phyloP scores from a whole-genome alignment of 2,113 vertebrate species.

The Oryzias melastigma region DNA sequence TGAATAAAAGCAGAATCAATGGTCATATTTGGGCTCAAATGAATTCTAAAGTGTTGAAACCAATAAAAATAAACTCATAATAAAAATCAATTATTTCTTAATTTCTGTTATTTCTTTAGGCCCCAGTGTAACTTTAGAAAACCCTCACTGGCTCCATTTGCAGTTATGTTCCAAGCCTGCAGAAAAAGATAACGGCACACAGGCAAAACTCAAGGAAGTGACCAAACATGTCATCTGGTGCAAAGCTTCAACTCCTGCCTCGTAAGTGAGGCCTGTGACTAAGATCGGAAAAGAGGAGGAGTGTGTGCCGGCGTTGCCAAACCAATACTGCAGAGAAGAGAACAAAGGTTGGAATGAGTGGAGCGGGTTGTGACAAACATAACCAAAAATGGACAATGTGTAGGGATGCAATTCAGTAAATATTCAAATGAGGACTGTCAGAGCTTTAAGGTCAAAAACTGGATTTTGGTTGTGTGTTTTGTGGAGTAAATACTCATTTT shows the following conservation, averaged over 20 bases:
- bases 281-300: conserved; percentile 74
- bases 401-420: conserved; percentile 39
- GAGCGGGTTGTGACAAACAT: conserved; percentile 31
- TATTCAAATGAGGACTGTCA: conserved; percentile 27
- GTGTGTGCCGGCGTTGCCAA: conserved; percentile 75
- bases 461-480: conserved; percentile 12
- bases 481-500: conserved; percentile 9
- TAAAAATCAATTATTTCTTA: too few species aligned
- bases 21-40: too few species aligned
- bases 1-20: too few species aligned
- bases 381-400: conserved; percentile 52
- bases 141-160: conserved; percentile 14
- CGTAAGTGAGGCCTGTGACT: conserved; percentile 73
- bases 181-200: conserved; percentile 8
- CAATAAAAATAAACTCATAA: too few species aligned
- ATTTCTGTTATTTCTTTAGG: too few species aligned
- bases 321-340: conserved; percentile 58
- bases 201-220: conserved; percentile 54
- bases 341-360: conserved; percentile 48
- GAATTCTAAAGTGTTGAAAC: too few species aligned
- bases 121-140: too few species aligned
- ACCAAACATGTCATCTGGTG: conserved; percentile 60
- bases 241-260: conserved; percentile 62
- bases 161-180: conserved; percentile 29
- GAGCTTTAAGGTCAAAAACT: conserved; percentile 5